These are phyloP conservation scores for Paralvinella palmiformis DNA, from an alignment of 1,140 invertebrate genomes.

Conservation along the genomic window DNA sequence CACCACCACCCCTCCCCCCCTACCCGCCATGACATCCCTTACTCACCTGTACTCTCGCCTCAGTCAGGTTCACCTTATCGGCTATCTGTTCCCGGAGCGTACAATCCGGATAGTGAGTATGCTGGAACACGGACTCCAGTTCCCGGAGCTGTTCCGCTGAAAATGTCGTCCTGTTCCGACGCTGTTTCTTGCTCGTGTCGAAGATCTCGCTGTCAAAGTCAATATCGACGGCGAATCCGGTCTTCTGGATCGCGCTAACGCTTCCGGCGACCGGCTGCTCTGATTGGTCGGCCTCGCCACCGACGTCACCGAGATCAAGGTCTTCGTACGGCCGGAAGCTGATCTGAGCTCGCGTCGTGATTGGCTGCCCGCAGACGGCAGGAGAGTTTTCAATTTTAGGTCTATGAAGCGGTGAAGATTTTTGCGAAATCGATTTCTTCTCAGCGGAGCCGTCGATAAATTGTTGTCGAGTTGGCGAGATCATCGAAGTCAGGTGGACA, in stretches of 20 bases:
- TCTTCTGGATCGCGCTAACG: neutral
- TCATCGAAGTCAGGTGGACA: too few species aligned
- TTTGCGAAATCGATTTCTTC: neutral
- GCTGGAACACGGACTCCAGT: slow-evolving; percentile 81
- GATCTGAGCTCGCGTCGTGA: neutral
- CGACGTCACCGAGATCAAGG: neutral
- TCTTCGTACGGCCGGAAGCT: neutral
- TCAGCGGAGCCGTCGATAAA: neutral
- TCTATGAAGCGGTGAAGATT: neutral
- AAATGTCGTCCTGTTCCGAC: slow-evolving; percentile 92
- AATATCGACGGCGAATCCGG: neutral
- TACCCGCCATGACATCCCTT: too few species aligned
- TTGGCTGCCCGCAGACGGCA: neutral
- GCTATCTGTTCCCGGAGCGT: slow-evolving; percentile 88
- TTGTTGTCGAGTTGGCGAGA: neutral
- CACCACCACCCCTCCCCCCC: too few species aligned
- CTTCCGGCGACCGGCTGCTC: neutral
- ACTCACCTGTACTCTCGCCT: slow-evolving; percentile 24
- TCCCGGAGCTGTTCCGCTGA: slow-evolving; percentile 81
- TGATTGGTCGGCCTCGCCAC: neutral
- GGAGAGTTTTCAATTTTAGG: neutral
- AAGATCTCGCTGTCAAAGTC: slow-evolving; percentile 10
- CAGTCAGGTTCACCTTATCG: slow-evolving; percentile 22
- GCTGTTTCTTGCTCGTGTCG: slow-evolving; percentile 38
- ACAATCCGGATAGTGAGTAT: slow-evolving; percentile 89